Evolutionary conservation across 2,113 vertebrate species (phyloP), one percentile per base, ranked within the genome.

Genomic region (Pituophis catenifer): DNA sequence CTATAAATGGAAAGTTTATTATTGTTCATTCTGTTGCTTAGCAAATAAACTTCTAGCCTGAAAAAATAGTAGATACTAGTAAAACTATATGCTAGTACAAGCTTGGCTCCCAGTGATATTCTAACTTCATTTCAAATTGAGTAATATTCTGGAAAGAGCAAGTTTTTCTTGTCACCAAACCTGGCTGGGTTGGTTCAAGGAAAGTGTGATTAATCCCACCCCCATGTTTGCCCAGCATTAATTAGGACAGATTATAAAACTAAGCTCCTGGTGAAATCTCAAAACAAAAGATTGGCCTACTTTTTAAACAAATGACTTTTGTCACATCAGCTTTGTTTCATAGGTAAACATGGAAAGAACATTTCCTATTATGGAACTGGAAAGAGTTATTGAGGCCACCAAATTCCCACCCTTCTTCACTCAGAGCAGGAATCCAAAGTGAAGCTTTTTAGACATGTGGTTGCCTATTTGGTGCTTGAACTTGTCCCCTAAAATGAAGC

Each of bases 251-350:
- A 57, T 92, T 70, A 55, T 92, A 55, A 75, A 53, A 86, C 48
- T 86, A 90, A 90, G n/a, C 58, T 93, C 53, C 57, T 93, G 89
- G 75, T 15, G 11, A 90, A 90, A 93, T 59, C 33, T 23, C 29
- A 75, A 24, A 90, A 62, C 38, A 53, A 90, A 85, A 93, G 1
- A 24, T 86, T 90, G 48, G 38, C 75, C 55, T 86, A 59, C 29
- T 86, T 90, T 90, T 12, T 62, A 87, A 87, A 93, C 48, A 90
- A 93, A 93, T 90, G 57, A n/a, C 54, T 33, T 13, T 92, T 88
- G 58, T 92, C 62, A 23, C 29, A 52, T 29, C 89, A 87, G 48
- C 23, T 24, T 11, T 86, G 44, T 62, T 90, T 54, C 52, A 23
- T 23, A 90, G 19, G 7, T 15, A 33, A 54, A 12, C 54, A 85